phyloP scores from a whole-genome alignment of 64 coral and sea anemone genomes.

The Montipora capricornis region DNA sequence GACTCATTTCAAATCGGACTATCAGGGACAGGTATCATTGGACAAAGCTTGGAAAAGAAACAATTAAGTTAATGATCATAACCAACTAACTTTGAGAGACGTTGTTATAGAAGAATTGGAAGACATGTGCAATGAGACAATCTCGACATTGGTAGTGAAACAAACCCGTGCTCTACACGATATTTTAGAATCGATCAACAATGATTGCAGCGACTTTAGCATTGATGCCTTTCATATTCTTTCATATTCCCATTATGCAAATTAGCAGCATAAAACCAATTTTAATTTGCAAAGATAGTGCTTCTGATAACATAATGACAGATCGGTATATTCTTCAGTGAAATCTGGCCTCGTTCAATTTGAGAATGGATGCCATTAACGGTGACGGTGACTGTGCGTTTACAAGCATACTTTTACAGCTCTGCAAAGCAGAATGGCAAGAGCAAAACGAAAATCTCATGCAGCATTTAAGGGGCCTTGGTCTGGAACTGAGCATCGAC shows the following conservation, averaged over 20 bases:
- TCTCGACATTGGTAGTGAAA: neutral
- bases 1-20: too few relatives aligned
- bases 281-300: neutral
- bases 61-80: too few relatives aligned
- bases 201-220: neutral
- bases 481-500: neutral
- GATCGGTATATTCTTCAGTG: neutral
- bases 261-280: neutral
- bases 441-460: neutral
- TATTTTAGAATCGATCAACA: slow-evolving; percentile 1
- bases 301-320: neutral
- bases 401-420: slow-evolving; percentile 4
- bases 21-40: too few relatives aligned
- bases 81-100: neutral
- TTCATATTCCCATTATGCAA: slow-evolving; percentile 17
- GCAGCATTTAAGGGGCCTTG: neutral
- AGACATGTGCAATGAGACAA: neutral
- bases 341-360: neutral
- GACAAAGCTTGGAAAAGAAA: too few relatives aligned
- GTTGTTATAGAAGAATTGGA: too few relatives aligned
- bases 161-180: neutral
- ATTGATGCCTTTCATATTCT: too few relatives aligned
- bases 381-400: slow-evolving; percentile 48
- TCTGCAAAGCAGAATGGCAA: slow-evolving; percentile 13
- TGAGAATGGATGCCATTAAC: neutral